Conservation (phyloP, 2,797 vertebrate species). For the Morus bassanus region DNA sequence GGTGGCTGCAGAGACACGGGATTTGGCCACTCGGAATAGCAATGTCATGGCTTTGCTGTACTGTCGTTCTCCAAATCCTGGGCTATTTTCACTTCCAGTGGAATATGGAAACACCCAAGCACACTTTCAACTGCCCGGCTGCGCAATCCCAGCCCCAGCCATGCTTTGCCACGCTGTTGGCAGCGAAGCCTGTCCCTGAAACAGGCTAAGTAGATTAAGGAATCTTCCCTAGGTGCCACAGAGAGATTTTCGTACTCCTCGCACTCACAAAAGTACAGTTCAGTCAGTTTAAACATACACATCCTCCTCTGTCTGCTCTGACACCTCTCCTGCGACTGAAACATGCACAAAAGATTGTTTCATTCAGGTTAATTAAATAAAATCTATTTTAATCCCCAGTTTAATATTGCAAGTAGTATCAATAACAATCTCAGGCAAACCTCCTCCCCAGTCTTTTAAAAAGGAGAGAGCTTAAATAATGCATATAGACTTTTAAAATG, state of each 20-base stretch:
- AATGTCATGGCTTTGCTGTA: not conserved
- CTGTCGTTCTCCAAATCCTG: accelerated
- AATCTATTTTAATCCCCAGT: not conserved
- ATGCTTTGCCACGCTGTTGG: not conserved
- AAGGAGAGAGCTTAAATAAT: not conserved
- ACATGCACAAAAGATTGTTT: not conserved
- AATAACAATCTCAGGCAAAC: not conserved
- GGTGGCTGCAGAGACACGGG: not conserved
- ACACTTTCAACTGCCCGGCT: accelerated
- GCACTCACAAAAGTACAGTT: not conserved
- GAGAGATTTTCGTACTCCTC: not conserved
- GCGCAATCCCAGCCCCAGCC: not conserved
- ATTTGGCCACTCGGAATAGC: not conserved
- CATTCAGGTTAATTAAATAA: not conserved
- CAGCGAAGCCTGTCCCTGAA: not conserved
- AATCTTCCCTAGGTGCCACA: not conserved
- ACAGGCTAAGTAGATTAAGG: not conserved
- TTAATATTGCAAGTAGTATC: not conserved
- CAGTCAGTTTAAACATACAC: not conserved
- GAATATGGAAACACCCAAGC: not conserved
- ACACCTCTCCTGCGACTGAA: not conserved
- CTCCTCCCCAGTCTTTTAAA: not conserved
- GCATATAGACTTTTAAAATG: not conserved
- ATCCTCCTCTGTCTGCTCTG: not conserved
- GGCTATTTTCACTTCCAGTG: not conserved